Conservation (phyloP, 2,888 invertebrate species). For the Agrotis clavis region DNA sequence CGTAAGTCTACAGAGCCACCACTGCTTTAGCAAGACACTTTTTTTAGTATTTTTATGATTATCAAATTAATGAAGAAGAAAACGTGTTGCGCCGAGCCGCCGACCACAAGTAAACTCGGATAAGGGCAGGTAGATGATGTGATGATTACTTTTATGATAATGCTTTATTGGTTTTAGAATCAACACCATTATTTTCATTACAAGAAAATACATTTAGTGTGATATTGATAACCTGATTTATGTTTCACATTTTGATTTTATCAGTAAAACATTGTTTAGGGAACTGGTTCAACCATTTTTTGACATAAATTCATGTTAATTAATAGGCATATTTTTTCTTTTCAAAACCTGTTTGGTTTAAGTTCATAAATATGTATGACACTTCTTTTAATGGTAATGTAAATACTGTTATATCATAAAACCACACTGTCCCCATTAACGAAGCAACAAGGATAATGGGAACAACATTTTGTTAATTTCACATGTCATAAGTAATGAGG, state of each 20-base stretch:
- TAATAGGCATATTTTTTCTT: conserved; percentile 6
- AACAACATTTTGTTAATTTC: no score
- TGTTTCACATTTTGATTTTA: conserved; percentile 30
- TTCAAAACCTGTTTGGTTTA: conserved; percentile 10
- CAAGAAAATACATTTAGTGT: conserved; percentile 27
- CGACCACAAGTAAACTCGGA: no score
- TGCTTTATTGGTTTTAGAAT: not conserved
- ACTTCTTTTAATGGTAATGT: not conserved
- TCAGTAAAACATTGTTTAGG: conserved; percentile 16
- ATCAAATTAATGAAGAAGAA: no score
- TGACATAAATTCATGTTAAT: not conserved
- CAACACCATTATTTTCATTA: conserved; percentile 4
- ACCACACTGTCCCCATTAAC: no score
- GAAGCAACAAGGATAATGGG: no score
- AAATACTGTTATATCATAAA: no score
- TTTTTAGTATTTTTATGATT: no score
- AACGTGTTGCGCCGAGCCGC: no score
- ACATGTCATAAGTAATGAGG: no score
- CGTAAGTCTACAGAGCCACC: no score
- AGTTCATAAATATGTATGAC: conserved; percentile 35
- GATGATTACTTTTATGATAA: not conserved
- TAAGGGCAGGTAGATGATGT: no score
- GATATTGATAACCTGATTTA: conserved; percentile 20
- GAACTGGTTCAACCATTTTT: conserved; percentile 37
- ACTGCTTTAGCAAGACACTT: no score